Percentiles rank a stretch among this genome's conserved stretches.
Evolutionary conservation across 2,888 invertebrate genomes (phyloP).

Genomic region (Ophonus ardosiacus): DNA sequence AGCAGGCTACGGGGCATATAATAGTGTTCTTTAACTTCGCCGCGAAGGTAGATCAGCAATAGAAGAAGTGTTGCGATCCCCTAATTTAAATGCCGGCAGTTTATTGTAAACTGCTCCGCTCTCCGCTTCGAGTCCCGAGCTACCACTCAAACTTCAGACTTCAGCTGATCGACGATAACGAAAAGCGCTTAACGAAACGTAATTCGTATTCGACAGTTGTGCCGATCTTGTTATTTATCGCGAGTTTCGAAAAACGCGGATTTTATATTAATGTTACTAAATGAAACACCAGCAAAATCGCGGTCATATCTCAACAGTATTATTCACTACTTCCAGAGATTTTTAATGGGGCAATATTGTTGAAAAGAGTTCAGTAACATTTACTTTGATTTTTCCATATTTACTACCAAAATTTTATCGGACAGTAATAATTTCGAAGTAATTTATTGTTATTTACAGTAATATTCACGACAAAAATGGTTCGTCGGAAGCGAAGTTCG

Average conservation of each 20-base stretch:
- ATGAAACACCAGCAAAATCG: slow-evolving; percentile 5
- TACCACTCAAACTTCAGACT: slow-evolving; percentile 9
- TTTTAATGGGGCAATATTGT: neutral
- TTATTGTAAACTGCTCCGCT: slow-evolving; percentile 40
- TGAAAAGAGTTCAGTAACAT: neutral
- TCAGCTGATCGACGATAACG: slow-evolving; percentile 22
- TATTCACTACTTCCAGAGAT: neutral
- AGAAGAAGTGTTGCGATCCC: slow-evolving; percentile 51
- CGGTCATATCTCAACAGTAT: neutral
- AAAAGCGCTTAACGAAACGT: slow-evolving; percentile 20
- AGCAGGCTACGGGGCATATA: slow-evolving; percentile 18
- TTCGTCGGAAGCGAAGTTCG: too few relatives aligned
- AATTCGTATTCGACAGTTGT: slow-evolving; percentile 38
- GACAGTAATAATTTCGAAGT: too few relatives aligned
- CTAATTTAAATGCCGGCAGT: slow-evolving; percentile 55
- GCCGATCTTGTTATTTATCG: slow-evolving; percentile 30
- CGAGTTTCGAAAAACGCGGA: slow-evolving; percentile 16
- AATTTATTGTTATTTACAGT: too few relatives aligned
- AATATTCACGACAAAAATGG: too few relatives aligned
- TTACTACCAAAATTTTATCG: too few relatives aligned
- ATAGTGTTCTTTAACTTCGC: slow-evolving; percentile 51
- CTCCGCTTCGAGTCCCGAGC: neutral
- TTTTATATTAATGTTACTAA: slow-evolving; percentile 20
- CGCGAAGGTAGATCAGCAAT: slow-evolving; percentile 32
- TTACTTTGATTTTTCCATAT: too few relatives aligned